Evolutionary conservation across 2,113 vertebrate genomes (phyloP).

Genomic region (Perca flavescens): DNA sequence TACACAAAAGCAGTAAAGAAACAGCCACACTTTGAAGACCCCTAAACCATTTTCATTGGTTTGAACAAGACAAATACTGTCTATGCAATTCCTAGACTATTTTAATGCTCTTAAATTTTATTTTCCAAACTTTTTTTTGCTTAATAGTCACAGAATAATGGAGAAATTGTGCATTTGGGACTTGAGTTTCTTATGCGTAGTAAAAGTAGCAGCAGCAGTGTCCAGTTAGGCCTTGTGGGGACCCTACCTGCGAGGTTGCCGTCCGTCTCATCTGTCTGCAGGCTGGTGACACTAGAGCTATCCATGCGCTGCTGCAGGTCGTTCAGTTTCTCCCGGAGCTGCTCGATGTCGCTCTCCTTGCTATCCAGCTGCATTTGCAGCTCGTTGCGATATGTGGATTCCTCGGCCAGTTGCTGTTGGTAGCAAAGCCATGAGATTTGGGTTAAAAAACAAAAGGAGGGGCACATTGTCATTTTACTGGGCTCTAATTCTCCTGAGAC

Average conservation of each 20-base stretch:
- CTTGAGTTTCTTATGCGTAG: neutral
- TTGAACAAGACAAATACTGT: neutral
- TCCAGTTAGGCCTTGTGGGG: neutral
- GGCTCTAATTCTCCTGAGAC: too few relatives aligned
- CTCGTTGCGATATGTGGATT: conserved; percentile 92
- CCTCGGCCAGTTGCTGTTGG: conserved; percentile 93
- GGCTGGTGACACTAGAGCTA: conserved; percentile 93
- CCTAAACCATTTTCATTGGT: too few relatives aligned
- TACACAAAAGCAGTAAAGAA: too few relatives aligned
- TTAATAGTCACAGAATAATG: neutral
- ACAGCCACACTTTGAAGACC: too few relatives aligned
- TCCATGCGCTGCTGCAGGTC: conserved; percentile 95
- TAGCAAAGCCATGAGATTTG: neutral
- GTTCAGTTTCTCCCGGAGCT: conserved; percentile 91
- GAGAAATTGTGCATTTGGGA: neutral
- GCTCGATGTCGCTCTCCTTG: conserved; percentile 99
- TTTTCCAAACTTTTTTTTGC: neutral
- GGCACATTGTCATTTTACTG: neutral
- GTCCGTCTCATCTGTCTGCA: conserved; percentile 94
- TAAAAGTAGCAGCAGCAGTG: neutral
- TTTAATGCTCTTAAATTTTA: neutral
- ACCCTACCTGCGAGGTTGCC: conserved; percentile 91
- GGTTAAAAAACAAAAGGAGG: conserved; percentile 6
- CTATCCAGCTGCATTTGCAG: conserved; percentile 98
- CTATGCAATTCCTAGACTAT: neutral